Evolutionary conservation across 2,888 invertebrate species (phyloP).

Genomic region (Acronicta psi): DNA sequence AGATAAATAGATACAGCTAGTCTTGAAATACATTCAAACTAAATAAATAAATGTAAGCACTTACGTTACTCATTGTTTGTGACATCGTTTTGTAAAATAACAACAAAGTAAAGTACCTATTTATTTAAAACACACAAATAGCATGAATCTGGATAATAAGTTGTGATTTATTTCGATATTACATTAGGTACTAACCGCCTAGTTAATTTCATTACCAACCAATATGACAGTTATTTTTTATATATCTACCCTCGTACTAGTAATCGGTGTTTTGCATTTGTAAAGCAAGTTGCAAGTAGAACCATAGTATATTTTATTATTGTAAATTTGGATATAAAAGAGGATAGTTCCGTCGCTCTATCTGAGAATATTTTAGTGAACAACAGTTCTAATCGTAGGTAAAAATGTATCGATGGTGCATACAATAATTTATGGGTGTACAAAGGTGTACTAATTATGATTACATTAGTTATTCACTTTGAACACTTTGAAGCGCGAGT

Average conservation of each 20-base stretch:
- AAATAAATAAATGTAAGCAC: background rate
- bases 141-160: background rate
- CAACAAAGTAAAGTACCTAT: background rate
- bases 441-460: too few relatives aligned
- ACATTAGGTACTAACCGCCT: background rate
- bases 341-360: too few relatives aligned
- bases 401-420: too few relatives aligned
- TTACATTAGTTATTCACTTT: too few relatives aligned
- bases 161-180: too few relatives aligned
- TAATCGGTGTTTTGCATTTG: background rate
- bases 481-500: too few relatives aligned
- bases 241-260: constrained; percentile 22
- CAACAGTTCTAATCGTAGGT: too few relatives aligned
- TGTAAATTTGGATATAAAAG: too few relatives aligned
- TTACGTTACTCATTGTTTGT: constrained; percentile 1
- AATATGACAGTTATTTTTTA: constrained; percentile 1
- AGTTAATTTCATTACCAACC: background rate
- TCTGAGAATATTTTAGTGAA: too few relatives aligned
- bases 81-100: background rate
- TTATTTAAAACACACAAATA: background rate
- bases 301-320: too few relatives aligned
- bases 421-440: too few relatives aligned
- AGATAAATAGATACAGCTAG: too few relatives aligned
- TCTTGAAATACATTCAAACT: background rate
- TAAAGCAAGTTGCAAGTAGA: constrained; percentile 8